A percentile compares a stretch with the other conserved stretches of the same genome.
Evolutionary conservation across 1,140 invertebrate genomes (phyloP).

Genomic region (Araneus ventricosus): DNA sequence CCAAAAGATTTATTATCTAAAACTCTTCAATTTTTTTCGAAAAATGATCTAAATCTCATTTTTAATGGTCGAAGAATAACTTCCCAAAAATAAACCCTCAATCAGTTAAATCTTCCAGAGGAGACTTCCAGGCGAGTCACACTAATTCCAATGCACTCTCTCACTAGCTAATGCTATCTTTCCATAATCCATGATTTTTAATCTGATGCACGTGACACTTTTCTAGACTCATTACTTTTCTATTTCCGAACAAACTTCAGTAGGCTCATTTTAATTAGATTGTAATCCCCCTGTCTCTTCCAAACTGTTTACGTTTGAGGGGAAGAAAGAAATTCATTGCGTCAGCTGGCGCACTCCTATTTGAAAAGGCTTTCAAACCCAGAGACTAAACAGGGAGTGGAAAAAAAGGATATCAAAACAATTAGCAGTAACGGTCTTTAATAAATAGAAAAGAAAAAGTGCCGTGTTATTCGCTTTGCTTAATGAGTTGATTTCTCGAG

Average conservation of each 20-base stretch:
- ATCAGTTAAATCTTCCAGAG: too few species aligned
- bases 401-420: neutral
- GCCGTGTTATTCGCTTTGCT: slow-evolving; percentile 4
- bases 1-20: too few species aligned
- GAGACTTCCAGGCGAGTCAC: too few species aligned
- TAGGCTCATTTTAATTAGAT: slow-evolving; percentile 18
- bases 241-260: neutral
- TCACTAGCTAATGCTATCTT: neutral
- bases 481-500: neutral
- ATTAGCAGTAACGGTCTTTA: neutral
- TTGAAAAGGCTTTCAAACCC: slow-evolving; percentile 4
- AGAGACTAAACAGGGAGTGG: neutral
- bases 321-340: neutral
- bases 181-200: neutral
- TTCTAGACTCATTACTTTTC: slow-evolving; percentile 5
- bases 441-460: neutral
- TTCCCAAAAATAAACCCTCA: too few species aligned
- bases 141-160: too few species aligned
- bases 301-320: neutral
- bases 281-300: neutral
- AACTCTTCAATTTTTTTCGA: too few species aligned
- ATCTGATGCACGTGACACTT: neutral
- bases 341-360: neutral
- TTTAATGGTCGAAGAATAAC: too few species aligned
- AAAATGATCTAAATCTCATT: too few species aligned